Base-by-base conservation (phyloP, 2,888 invertebrate species). In the Anoncus sp. region DNA sequence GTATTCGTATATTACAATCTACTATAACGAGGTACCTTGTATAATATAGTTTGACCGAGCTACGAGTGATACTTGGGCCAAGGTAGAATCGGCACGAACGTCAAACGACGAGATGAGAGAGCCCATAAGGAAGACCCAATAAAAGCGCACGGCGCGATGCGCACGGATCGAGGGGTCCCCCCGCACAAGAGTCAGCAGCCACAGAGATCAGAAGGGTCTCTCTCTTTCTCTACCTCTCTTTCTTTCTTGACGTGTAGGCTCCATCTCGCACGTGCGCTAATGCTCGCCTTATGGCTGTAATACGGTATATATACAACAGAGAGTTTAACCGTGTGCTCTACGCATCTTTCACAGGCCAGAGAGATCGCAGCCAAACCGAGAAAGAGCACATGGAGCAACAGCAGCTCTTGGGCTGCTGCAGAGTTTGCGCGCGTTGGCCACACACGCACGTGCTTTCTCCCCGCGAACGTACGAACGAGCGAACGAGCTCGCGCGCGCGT, bases 391-490 rank as follows among this genome's bases (percentile, higher is more conserved):
- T 38, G 18, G n/a, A n/a, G n/a, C n/a, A 27, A 18, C 43, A 22
- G 27, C 12, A 53, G 43, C 55, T 43, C 20, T 6, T 27, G 31
- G n/a, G 45, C 57, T 20, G 27, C 57, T 67, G 67, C 45, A 60
- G 43, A 43, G 40, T 14, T 45, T 6, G 70, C 24, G 76, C 72
- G 69, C 51, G 67, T 31, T 69, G 70, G 49, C 70, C 75, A 65
- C 62, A 67, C 78, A 69, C 69, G 65, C 72, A 57, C 75, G 78
- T 73, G 75, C 70, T 67, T 77, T 40, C 62, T 55, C 57, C 53
- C 66, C 62, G 57, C 66, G 73, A 24, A 53, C 40, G 65, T n/a
- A 51, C 45, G 40, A 22, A 63, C 60, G 35, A 24, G 63, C 22
- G 65, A 38, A 31, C 69, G 45, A 45, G 62, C 69, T 43, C 65